Conservation (phyloP, 2,888 invertebrate genomes). For the Lepidochrysops patricia region DNA sequence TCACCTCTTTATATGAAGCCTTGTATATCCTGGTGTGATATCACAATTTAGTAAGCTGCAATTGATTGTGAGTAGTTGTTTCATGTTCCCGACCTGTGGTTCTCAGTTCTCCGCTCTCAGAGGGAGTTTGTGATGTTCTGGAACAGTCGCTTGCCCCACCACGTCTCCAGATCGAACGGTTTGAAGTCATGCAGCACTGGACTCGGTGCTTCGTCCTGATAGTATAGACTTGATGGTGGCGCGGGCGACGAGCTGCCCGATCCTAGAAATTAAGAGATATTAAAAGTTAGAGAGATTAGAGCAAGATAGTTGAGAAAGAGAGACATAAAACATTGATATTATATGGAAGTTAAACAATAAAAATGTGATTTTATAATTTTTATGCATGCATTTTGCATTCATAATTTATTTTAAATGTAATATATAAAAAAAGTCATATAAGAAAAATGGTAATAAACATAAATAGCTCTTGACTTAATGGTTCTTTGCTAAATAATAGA, state of each 20-base stretch:
- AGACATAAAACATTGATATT: neutral
- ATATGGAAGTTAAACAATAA: no score
- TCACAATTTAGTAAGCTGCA: constrained; percentile 61
- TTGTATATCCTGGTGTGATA: neutral
- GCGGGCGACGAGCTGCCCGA: constrained; percentile 59
- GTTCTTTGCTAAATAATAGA: no score
- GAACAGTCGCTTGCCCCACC: constrained; percentile 91
- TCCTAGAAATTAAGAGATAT: constrained; percentile 41
- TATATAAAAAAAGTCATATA: no score
- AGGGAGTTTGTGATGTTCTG: constrained; percentile 89
- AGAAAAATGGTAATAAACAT: no score
- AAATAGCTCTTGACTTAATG: no score
- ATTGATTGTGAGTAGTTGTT: constrained; percentile 65
- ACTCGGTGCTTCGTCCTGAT: constrained; percentile 82
- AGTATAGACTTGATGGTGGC: constrained; percentile 75
- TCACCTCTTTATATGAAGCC: no score
- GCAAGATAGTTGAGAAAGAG: no score
- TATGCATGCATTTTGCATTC: no score
- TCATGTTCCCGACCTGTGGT: constrained; percentile 34
- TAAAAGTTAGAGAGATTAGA: no score
- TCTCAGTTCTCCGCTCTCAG: constrained; percentile 39
- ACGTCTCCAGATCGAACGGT: constrained; percentile 91
- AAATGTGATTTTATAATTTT: no score
- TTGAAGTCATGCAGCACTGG: constrained; percentile 85
- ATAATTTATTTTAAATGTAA: no score